These are phyloP conservation scores for Pitangus sulphuratus DNA, from an alignment of 2,797 vertebrate genomes.

Conservation along the genomic window DNA sequence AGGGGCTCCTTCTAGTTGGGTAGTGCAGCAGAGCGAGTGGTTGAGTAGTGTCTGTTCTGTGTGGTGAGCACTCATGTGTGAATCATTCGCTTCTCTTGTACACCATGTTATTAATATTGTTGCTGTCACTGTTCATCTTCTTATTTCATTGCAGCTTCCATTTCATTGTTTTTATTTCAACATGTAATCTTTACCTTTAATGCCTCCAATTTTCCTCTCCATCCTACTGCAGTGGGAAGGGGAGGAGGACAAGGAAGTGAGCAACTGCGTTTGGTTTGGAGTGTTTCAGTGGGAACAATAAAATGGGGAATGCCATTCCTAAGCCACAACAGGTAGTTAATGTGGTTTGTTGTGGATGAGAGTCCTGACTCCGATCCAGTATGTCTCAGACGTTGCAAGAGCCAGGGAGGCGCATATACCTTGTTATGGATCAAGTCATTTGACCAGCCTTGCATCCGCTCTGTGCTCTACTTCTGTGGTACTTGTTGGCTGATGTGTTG, in stretches of 20 bases:
- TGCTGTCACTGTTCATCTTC: not conserved
- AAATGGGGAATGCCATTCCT: not conserved
- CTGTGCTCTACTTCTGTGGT: accelerated
- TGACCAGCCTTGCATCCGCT: accelerated
- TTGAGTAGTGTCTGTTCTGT: not conserved
- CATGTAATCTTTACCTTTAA: not conserved
- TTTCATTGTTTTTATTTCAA: not conserved
- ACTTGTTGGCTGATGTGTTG: not conserved
- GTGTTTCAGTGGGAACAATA: not conserved
- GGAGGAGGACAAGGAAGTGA: not conserved
- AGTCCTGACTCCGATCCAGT: no score
- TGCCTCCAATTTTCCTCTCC: not conserved
- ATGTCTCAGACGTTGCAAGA: not conserved
- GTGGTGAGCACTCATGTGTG: accelerated
- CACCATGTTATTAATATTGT: not conserved
- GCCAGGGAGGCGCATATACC: no score
- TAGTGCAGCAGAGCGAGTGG: accelerated
- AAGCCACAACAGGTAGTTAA: not conserved
- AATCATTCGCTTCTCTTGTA: accelerated
- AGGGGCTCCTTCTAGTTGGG: no score
- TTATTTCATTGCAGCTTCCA: not conserved
- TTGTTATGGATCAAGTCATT: accelerated
- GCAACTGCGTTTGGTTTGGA: not conserved
- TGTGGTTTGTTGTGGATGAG: not conserved
- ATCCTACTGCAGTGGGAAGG: not conserved